phyloP scores from a whole-genome alignment of 2,797 vertebrate species.

The Rhinoraja longicauda region DNA sequence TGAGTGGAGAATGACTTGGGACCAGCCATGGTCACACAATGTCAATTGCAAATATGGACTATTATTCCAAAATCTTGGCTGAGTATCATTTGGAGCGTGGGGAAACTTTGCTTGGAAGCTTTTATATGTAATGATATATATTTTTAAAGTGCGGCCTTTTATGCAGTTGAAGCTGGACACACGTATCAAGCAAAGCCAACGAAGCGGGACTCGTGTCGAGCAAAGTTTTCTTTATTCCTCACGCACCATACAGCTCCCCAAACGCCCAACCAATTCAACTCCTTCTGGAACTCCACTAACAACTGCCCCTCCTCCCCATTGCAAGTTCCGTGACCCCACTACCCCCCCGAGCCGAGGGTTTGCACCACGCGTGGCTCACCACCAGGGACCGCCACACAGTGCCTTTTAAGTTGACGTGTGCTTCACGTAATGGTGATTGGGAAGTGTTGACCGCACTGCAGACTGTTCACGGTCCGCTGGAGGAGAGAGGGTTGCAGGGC shows the following conservation, averaged over 20 bases:
- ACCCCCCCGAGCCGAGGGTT: too few relatives aligned
- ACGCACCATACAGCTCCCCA: too few relatives aligned
- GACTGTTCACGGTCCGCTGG: neutral
- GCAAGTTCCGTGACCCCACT: too few relatives aligned
- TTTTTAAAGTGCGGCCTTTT: neutral
- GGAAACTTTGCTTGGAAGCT: neutral
- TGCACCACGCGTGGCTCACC: too few relatives aligned
- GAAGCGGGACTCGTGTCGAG: too few relatives aligned
- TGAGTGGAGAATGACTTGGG: slow-evolving; percentile 8
- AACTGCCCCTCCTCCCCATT: too few relatives aligned
- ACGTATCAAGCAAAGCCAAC: too few relatives aligned
- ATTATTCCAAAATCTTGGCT: neutral
- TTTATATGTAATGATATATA: neutral
- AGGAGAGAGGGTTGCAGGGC: neutral
- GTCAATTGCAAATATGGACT: slow-evolving; percentile 17
- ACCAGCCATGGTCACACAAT: neutral
- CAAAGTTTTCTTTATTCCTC: too few relatives aligned
- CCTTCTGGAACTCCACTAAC: too few relatives aligned
- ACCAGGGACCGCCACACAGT: too few relatives aligned
- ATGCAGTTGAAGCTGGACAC: too few relatives aligned
- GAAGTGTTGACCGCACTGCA: neutral
- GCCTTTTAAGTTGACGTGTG: neutral
- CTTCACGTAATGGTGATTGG: neutral
- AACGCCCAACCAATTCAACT: too few relatives aligned
- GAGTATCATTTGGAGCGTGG: neutral